Evolutionary conservation across 2,113 vertebrate species (phyloP).

Genomic region (Nettapus auritus): DNA sequence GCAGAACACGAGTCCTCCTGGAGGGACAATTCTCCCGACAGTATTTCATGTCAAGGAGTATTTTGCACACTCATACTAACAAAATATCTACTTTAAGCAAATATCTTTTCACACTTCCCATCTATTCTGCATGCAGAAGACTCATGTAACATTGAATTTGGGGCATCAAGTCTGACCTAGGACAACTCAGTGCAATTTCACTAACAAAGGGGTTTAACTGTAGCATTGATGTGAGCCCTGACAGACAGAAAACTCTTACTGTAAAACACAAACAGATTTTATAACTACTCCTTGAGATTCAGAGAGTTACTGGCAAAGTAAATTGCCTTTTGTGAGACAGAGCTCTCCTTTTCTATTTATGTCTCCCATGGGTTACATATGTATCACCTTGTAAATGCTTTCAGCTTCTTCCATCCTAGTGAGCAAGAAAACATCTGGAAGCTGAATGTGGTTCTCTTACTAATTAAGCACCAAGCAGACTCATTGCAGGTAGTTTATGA

Average conservation of each 20-base stretch:
- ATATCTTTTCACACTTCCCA: neutral
- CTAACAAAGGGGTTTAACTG: neutral
- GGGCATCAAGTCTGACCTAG: neutral
- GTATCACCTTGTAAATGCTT: neutral
- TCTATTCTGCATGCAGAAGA: neutral
- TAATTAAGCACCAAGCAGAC: neutral
- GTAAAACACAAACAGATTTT: neutral
- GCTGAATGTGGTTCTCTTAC: neutral
- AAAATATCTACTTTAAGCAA: neutral
- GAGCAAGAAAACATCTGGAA: neutral
- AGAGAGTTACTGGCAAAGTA: neutral
- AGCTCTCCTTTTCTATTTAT: neutral
- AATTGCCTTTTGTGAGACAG: neutral
- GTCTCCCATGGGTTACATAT: neutral
- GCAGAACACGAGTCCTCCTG: neutral
- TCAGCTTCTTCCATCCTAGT: neutral
- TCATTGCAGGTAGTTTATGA: neutral
- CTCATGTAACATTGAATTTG: neutral
- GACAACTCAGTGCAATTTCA: neutral
- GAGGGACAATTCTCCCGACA: neutral
- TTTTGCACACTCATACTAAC: neutral
- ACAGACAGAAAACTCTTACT: neutral
- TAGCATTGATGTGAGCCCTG: neutral
- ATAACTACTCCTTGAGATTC: neutral
- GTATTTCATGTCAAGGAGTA: neutral